A percentile compares a stretch with the other conserved stretches of the same genome.
Evolutionary conservation across 1,140 invertebrate genomes (phyloP).

Genomic region (Nephila pilipes): DNA sequence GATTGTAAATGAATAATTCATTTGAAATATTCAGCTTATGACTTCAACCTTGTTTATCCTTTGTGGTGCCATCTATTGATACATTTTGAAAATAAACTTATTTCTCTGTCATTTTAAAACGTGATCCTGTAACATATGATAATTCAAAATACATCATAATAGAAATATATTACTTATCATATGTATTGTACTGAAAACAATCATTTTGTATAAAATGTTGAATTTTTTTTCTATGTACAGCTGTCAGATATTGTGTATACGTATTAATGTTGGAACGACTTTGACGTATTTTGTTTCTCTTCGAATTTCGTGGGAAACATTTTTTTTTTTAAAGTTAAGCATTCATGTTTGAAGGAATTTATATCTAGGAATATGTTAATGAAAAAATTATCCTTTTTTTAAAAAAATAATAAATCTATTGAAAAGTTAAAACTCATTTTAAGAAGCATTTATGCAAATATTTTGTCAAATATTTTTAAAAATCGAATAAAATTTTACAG

Average conservation of each 20-base stretch:
- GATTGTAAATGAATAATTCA: background rate
- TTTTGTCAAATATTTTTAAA: too few species aligned
- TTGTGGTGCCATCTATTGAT: background rate
- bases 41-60: background rate
- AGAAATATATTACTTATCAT: background rate
- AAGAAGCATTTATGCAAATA: too few species aligned
- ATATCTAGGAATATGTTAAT: background rate
- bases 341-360: background rate
- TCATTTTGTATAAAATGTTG: slow-evolving; percentile 59
- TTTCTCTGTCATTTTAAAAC: background rate
- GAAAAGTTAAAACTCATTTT: too few species aligned
- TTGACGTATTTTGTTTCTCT: background rate
- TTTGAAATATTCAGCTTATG: background rate
- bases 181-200: slow-evolving; percentile 32
- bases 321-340: background rate
- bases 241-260: slow-evolving; percentile 36
- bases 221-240: slow-evolving; percentile 17
- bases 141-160: background rate
- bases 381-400: background rate
- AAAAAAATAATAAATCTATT: too few species aligned
- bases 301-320: background rate
- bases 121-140: background rate
- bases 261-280: slow-evolving; percentile 13
- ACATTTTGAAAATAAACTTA: background rate
- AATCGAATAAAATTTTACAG: too few species aligned